A percentile compares a stretch with the other conserved stretches of the same genome.
These are phyloP conservation scores for Muscicapa striata DNA, from an alignment of 2,797 vertebrate genomes.

Conservation along the genomic window DNA sequence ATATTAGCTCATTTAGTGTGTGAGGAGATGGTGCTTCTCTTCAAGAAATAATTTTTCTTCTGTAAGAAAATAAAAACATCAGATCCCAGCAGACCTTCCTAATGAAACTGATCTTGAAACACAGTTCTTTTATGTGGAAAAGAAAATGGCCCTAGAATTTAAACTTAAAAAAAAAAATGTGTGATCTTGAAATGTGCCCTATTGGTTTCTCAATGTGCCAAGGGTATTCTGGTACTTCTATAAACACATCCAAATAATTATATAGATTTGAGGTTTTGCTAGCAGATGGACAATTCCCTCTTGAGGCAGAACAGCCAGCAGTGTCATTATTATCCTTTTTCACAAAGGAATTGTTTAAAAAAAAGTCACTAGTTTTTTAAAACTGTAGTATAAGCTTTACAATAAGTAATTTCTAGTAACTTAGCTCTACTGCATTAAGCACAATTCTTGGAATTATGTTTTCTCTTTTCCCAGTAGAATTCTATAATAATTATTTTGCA, in stretches of 20 bases:
- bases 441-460: neutral
- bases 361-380: neutral
- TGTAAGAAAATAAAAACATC: constrained; percentile 27
- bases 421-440: neutral
- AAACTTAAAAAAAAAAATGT: neutral
- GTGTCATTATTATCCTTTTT: neutral
- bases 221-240: neutral
- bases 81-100: constrained; percentile 12
- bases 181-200: neutral
- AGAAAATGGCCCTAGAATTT: neutral
- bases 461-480: neutral
- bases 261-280: neutral
- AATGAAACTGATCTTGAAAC: constrained; percentile 35
- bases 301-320: neutral
- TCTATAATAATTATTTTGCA: neutral
- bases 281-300: constrained; percentile 2
- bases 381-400: neutral
- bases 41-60: constrained; percentile 7
- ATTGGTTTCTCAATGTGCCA: neutral
- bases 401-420: neutral
- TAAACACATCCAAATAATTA: neutral
- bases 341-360: neutral
- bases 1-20: constrained; percentile 32
- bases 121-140: constrained; percentile 15
- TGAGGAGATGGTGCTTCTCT: neutral